Conservation (phyloP, 2,797 vertebrate genomes). For the Carcharodon carcharias region DNA sequence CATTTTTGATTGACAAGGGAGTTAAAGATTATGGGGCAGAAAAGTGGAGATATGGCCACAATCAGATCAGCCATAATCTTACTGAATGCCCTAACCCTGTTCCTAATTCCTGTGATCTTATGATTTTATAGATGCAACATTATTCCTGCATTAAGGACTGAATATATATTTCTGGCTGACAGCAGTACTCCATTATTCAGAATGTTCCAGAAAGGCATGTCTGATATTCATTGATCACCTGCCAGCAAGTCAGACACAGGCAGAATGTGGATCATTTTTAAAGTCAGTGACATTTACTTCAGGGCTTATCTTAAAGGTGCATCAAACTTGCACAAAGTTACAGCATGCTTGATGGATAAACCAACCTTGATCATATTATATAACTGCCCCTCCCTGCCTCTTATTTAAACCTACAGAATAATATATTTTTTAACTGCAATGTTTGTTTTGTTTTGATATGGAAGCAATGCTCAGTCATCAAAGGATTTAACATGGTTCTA, state of each 20-base stretch:
- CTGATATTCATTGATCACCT: constrained; percentile 27
- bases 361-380: background rate
- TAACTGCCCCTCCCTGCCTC: background rate
- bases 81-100: background rate
- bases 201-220: background rate
- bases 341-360: background rate
- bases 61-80: background rate
- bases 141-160: background rate
- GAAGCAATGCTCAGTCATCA: background rate
- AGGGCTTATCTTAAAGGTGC: background rate
- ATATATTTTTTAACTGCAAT: background rate
- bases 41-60: background rate
- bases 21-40: background rate
- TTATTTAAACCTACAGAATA: background rate
- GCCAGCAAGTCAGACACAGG: constrained; percentile 16
- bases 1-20: background rate
- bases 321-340: background rate
- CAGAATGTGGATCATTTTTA: background rate
- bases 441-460: background rate
- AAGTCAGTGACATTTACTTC: constrained; percentile 13
- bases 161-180: background rate
- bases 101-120: background rate
- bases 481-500: background rate
- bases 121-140: background rate
- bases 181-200: background rate